Conservation (phyloP, 2,113 vertebrate species). For the Galemys pyrenaicus region DNA sequence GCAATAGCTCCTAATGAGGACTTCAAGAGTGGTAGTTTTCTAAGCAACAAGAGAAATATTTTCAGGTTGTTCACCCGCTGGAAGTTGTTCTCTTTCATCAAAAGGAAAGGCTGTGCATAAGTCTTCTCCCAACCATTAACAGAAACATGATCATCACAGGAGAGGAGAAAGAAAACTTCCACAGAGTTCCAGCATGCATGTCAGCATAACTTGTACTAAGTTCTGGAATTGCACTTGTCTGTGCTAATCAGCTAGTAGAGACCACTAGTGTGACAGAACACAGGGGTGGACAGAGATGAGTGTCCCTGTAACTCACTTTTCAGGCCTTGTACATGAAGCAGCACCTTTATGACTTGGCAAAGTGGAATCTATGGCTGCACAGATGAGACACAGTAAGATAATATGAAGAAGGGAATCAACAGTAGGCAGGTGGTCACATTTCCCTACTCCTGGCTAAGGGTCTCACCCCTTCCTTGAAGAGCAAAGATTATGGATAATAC, state of each 20-base stretch:
- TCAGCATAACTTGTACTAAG: neutral
- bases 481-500: neutral
- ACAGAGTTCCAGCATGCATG: neutral
- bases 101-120: neutral
- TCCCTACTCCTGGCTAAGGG: neutral
- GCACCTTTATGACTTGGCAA: neutral
- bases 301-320: neutral
- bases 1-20: neutral
- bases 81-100: neutral
- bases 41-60: neutral
- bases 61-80: neutral
- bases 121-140: neutral
- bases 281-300: neutral
- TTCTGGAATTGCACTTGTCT: neutral
- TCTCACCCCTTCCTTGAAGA: neutral
- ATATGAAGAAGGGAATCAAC: neutral
- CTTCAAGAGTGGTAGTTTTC: neutral
- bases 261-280: neutral
- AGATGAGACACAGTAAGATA: neutral
- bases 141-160: neutral
- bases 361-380: too few species aligned
- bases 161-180: neutral
- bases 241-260: too few species aligned
- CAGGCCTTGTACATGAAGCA: neutral
- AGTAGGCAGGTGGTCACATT: fast-evolving